These are phyloP conservation scores for Phortica okadai DNA, from an alignment of 2,888 invertebrate genomes.

Conservation along the genomic window DNA sequence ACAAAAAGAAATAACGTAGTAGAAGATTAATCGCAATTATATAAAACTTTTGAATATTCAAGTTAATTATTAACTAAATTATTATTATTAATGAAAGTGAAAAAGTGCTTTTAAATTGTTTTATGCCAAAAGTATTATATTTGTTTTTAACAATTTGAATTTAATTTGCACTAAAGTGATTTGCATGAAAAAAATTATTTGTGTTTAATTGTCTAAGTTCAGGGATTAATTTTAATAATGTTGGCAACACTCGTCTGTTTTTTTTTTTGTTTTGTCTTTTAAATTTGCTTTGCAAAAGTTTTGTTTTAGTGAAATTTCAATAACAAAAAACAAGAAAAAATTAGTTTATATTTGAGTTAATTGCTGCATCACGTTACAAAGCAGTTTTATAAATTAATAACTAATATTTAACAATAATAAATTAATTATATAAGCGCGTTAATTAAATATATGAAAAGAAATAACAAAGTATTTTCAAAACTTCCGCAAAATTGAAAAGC, in stretches of 20 bases:
- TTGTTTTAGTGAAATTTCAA: conserved; percentile 1
- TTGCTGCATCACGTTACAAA: conserved; percentile 21
- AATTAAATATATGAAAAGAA: neutral
- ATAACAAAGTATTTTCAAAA: conserved; percentile 4
- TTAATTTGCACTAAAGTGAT: neutral
- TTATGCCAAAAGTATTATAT: conserved; percentile 66
- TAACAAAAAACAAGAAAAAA: neutral
- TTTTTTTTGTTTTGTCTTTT: neutral
- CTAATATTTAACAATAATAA: conserved; percentile 20
- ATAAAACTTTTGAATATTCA: neutral
- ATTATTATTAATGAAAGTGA: neutral
- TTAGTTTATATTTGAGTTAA: conserved; percentile 3
- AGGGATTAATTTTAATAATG: conserved; percentile 5
- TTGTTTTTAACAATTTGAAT: conserved; percentile 46
- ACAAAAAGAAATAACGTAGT: neutral
- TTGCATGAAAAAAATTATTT: neutral
- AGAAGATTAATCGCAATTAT: neutral
- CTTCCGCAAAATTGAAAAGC: neutral
- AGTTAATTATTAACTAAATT: conserved; percentile 1
- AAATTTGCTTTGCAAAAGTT: neutral
- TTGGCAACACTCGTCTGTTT: neutral
- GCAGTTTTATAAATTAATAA: conserved; percentile 24
- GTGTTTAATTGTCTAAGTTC: conserved; percentile 12
- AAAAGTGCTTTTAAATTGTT: conserved; percentile 29
- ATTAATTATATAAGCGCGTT: conserved; percentile 4